Evolutionary conservation across 1,140 invertebrate genomes (phyloP).

Genomic region (Drosophila kurseongensis): DNA sequence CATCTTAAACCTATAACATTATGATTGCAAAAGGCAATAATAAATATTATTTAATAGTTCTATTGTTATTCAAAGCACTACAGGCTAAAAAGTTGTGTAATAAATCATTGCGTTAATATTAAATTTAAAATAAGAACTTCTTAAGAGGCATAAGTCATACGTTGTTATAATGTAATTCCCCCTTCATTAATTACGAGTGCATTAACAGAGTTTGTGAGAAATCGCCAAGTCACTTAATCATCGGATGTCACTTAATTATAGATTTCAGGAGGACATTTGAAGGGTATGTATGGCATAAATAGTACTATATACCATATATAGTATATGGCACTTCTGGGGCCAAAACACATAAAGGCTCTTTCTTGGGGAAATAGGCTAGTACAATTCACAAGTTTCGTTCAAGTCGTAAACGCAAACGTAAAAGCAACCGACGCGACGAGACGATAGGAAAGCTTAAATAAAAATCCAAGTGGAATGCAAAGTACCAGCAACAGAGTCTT

Average conservation of each 20-base stretch:
- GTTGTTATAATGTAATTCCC: background rate
- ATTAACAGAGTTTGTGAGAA: constrained; percentile 10
- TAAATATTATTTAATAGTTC: no score
- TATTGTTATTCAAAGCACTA: no score
- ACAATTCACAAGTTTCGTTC: constrained; percentile 55
- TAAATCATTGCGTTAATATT: no score
- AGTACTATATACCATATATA: no score
- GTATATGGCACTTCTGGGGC: constrained; percentile 26
- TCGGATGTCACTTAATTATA: constrained; percentile 30
- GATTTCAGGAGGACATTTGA: constrained; percentile 6
- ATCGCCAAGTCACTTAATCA: constrained; percentile 12
- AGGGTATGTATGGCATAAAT: background rate
- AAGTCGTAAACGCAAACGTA: constrained; percentile 60
- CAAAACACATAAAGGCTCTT: constrained; percentile 34
- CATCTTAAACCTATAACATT: no score
- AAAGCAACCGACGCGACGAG: constrained; percentile 18
- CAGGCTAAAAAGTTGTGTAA: no score
- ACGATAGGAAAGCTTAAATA: constrained; percentile 54
- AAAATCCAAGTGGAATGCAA: constrained; percentile 60
- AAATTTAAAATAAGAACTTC: no score
- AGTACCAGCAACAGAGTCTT: constrained; percentile 36
- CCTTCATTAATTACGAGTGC: constrained; percentile 19
- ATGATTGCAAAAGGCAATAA: no score
- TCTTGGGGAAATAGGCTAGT: constrained; percentile 17
- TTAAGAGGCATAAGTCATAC: background rate